Evolutionary conservation across 2,113 vertebrate genomes (phyloP).

Genomic region (Sebastes fasciatus): DNA sequence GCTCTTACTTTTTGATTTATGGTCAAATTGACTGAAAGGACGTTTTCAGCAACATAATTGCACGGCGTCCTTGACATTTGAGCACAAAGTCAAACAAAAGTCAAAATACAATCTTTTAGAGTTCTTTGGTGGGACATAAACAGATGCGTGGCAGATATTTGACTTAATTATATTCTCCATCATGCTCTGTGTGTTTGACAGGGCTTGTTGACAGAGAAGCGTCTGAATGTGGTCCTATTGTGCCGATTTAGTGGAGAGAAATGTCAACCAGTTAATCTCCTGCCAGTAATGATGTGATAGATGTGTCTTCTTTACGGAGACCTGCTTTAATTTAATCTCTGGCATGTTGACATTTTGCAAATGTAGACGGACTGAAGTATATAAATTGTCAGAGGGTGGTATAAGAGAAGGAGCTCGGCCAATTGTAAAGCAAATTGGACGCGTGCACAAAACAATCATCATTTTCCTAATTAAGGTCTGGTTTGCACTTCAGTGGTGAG

Average conservation of each 20-base stretch:
- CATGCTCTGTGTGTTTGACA: conserved; percentile 46
- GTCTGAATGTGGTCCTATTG: conserved; percentile 52
- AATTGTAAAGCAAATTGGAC: conserved; percentile 61
- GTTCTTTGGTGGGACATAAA: conserved; percentile 23
- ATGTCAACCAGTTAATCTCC: conserved; percentile 76
- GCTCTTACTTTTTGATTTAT: conserved; percentile 50
- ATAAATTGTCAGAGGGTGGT: conserved; percentile 57
- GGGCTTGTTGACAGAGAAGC: conserved; percentile 51
- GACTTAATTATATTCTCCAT: conserved; percentile 73
- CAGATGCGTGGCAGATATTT: conserved; percentile 54
- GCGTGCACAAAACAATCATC: conserved; percentile 63
- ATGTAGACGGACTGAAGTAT: conserved; percentile 61
- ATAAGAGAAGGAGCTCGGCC: conserved; percentile 30
- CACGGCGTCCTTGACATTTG: conserved; percentile 49
- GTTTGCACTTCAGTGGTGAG: conserved; percentile 74
- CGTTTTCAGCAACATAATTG: conserved; percentile 66
- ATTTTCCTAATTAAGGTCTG: conserved; percentile 77
- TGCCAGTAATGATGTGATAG: conserved; percentile 68
- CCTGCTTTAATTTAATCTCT: conserved; percentile 75
- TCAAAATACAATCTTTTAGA: conserved; percentile 22
- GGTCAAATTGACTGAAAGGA: conserved; percentile 61
- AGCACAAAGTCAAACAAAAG: conserved; percentile 54
- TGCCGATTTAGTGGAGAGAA: conserved; percentile 61
- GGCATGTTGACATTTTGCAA: conserved; percentile 77
- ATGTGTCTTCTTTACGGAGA: conserved; percentile 62